These are phyloP conservation scores for Aporrectodea caliginosa DNA, from an alignment of 1,140 invertebrate genomes.

Conservation along the genomic window DNA sequence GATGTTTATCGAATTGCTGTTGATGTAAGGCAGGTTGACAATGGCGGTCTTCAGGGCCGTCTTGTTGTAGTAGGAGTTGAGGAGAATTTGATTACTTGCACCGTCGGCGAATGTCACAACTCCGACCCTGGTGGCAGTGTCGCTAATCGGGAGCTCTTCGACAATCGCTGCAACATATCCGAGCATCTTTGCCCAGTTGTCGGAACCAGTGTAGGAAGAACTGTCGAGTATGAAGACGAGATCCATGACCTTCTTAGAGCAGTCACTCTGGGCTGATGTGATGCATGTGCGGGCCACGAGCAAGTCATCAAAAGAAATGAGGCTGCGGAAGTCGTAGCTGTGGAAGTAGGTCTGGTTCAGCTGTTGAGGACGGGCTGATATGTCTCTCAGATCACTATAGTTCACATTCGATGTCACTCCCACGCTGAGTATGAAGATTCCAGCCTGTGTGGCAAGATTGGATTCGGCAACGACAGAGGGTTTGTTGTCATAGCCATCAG, in stretches of 20 bases:
- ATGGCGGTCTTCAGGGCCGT: background rate
- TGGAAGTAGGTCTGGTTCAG: background rate
- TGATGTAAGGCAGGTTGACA: no score
- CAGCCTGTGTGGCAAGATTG: conserved; percentile 5
- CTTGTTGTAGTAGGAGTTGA: conserved; percentile 18
- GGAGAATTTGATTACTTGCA: background rate
- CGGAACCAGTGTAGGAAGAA: conserved; percentile 9
- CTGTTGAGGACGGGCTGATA: background rate
- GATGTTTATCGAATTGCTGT: background rate
- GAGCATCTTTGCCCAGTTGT: conserved; percentile 17
- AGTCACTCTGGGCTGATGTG: background rate
- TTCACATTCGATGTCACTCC: background rate
- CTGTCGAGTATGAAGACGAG: conserved; percentile 28
- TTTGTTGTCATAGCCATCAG: conserved; percentile 12
- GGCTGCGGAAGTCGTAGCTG: background rate
- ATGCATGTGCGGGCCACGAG: background rate
- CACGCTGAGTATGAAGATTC: background rate
- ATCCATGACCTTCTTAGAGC: conserved; percentile 5
- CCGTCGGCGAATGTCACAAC: conserved; percentile 9
- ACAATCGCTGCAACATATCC: conserved; percentile 8
- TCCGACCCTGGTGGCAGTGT: conserved; percentile 6
- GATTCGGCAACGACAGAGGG: background rate
- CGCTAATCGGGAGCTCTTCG: conserved; percentile 2
- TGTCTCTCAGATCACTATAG: background rate
- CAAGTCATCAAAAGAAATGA: background rate